Evolutionary conservation across 2,797 vertebrate genomes (phyloP), one percentile per base, ranked within the genome.

Genomic region (Danio choprae): DNA sequence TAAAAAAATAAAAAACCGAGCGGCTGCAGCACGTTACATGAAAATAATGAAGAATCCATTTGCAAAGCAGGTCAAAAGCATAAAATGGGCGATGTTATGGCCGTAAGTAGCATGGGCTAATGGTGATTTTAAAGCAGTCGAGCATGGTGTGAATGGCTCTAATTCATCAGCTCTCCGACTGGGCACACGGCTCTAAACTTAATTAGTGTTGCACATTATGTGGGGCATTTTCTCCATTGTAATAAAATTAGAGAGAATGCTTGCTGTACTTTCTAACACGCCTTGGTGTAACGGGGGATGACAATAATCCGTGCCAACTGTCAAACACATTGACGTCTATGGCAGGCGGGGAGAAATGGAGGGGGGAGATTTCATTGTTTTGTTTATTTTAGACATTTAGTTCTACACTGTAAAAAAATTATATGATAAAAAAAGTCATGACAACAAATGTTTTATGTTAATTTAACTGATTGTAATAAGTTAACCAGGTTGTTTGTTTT

Each of bases 1-100:
- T n/a, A n/a, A n/a, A n/a, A n/a, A n/a, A n/a, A n/a, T 18, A 9
- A 41, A 91, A 90, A 84, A 91, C 92, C 7, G 8, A 50, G 92
- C 90, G 90, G 90, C 91, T 89, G 91, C 90, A 93, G 91, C 90
- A 93, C 91, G 79, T 84, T 94, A 96, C 97, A 96, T 96, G 96
- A 96, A 95, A 95, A 95, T 92, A 94, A 95, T 94, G 94, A 94
- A 95, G 96, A 95, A 94, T 94, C 94, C 93, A 93, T 94, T 87
- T 94, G 94, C 88, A 93, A 92, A 94, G 92, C 95, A 90, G 92
- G 95, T 95, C 95, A 97, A 95, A 96, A 96, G 96, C 97, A 99
- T 96, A 98, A 98, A 98, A 99, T 97, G 93, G 94, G 95, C 95
- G 95, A 98, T 98, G 96, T 97, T 99, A 95, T 98, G 97, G 95